These are phyloP conservation scores for Alviniconcha strummeri DNA, from an alignment of 2,888 invertebrate genomes.

Conservation along the genomic window DNA sequence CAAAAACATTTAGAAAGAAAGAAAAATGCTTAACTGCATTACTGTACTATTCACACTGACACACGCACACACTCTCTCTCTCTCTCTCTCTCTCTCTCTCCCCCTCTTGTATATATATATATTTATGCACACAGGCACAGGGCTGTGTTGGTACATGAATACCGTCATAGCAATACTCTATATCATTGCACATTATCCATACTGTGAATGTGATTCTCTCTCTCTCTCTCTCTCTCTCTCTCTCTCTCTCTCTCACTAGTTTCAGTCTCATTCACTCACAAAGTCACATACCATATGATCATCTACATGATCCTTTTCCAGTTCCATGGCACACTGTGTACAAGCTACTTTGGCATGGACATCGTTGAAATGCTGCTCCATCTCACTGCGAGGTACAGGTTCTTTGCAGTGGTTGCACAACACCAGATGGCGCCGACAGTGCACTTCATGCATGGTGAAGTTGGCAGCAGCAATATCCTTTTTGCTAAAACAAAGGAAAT, in stretches of 20 bases:
- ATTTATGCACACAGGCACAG: too few species aligned
- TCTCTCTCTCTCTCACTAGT: too few species aligned
- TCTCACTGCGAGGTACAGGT: constrained; percentile 79
- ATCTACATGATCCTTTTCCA: constrained; percentile 69
- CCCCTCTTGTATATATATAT: too few species aligned
- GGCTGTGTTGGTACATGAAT: too few species aligned
- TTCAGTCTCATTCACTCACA: too few species aligned
- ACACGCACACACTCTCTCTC: not conserved
- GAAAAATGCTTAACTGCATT: not conserved
- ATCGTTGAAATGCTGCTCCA: constrained; percentile 77
- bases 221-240: too few species aligned
- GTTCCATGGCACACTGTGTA: constrained; percentile 71
- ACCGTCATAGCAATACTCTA: too few species aligned
- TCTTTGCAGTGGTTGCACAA: constrained; percentile 82
- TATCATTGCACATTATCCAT: too few species aligned
- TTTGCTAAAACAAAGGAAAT: constrained; percentile 76
- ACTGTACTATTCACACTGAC: not conserved
- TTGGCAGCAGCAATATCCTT: constrained; percentile 81
- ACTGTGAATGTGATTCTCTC: too few species aligned
- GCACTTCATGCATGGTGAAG: constrained; percentile 82
- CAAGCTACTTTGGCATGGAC: constrained; percentile 75
- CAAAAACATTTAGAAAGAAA: not conserved
- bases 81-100: not conserved
- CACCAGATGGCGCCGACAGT: constrained; percentile 82
- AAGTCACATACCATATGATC: constrained; percentile 70